Percentiles rank a stretch among this genome's conserved stretches.
phyloP scores from a whole-genome alignment of 2,888 invertebrate genomes.

The Catocala fraxini region DNA sequence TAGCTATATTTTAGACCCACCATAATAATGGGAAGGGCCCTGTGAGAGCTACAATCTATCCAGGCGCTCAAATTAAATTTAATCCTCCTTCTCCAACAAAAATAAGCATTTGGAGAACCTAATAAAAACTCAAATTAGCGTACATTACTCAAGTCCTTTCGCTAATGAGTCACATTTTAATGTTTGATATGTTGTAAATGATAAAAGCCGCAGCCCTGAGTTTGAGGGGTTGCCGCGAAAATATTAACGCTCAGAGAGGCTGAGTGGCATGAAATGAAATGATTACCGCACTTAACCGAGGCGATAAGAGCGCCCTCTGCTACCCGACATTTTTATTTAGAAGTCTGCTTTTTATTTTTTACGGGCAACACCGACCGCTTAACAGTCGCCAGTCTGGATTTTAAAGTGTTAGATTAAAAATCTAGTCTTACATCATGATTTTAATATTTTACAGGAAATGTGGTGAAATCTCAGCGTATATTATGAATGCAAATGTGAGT shows the following conservation, averaged over 20 bases:
- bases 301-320: conserved; percentile 56
- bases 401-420: background rate
- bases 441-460: no score
- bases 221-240: conserved; percentile 53
- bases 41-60: no score
- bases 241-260: conserved; percentile 57
- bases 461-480: no score
- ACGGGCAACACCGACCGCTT: background rate
- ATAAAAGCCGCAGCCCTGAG: conserved; percentile 31
- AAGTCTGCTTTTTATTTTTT: conserved; percentile 26
- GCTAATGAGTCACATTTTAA: background rate
- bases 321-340: conserved; percentile 45
- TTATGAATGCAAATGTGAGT: no score
- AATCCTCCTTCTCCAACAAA: no score
- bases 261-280: conserved; percentile 61
- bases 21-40: no score
- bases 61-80: no score
- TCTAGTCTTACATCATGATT: no score
- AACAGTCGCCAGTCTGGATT: background rate
- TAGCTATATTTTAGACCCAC: no score
- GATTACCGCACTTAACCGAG: conserved; percentile 60
- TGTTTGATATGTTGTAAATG: conserved; percentile 5
- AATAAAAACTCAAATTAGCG: background rate
- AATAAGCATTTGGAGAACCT: no score
- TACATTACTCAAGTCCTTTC: background rate